phyloP scores from a whole-genome alignment of 2,797 vertebrate genomes.

The Arnoldichthys spilopterus region DNA sequence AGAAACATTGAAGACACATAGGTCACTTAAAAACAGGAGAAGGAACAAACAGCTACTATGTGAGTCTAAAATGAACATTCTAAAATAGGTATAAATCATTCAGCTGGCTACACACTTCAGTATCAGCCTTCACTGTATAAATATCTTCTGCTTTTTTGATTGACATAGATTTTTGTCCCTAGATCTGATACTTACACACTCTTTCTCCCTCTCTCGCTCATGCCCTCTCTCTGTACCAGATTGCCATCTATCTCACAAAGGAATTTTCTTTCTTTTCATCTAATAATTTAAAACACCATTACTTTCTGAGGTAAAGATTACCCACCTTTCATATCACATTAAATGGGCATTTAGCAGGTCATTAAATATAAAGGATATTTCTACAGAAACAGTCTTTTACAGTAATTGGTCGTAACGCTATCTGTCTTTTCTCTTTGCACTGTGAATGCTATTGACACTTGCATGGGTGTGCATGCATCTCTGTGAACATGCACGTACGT shows the following conservation, averaged over 20 bases:
- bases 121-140: constrained; percentile 20
- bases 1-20: background rate
- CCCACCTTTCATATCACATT: constrained; percentile 14
- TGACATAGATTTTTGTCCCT: background rate
- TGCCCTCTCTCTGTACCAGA: background rate
- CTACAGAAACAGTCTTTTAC: background rate
- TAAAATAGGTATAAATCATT: constrained; percentile 10
- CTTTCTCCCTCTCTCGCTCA: background rate
- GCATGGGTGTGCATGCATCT: background rate
- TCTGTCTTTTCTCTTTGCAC: background rate
- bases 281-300: constrained; percentile 27
- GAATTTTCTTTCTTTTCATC: background rate
- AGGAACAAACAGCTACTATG: background rate
- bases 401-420: background rate
- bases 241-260: background rate
- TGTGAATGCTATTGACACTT: background rate
- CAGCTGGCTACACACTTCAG: background rate
- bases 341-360: constrained; percentile 13
- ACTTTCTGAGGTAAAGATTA: constrained; percentile 14
- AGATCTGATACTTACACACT: background rate
- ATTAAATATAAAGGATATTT: constrained; percentile 5
- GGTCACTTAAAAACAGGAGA: background rate
- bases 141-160: constrained; percentile 6
- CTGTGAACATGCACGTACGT: background rate
- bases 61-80: constrained; percentile 12